These are phyloP conservation scores for Nomada hirtipes DNA, from an alignment of 2,888 invertebrate species.

Conservation along the genomic window DNA sequence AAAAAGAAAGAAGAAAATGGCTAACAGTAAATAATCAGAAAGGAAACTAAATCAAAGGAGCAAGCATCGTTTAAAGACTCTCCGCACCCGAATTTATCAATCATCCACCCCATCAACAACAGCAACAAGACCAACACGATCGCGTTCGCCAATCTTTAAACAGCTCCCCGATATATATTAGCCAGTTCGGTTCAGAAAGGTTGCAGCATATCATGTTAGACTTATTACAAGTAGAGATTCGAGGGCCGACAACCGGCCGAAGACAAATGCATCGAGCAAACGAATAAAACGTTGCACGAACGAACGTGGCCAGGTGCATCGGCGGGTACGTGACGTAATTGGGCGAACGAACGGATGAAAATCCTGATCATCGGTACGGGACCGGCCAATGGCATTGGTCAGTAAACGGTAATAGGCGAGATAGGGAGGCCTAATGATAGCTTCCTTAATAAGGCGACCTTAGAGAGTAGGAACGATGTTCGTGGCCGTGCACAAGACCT, in stretches of 20 bases:
- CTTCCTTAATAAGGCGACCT: slow-evolving; percentile 80
- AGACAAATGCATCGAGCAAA: slow-evolving; percentile 46
- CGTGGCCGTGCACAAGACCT: slow-evolving; percentile 53
- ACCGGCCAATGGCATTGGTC: slow-evolving; percentile 70
- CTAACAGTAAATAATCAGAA: neutral
- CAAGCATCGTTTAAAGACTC: neutral
- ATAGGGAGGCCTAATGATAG: slow-evolving; percentile 81
- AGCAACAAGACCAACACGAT: neutral
- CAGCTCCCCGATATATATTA: slow-evolving; percentile 13
- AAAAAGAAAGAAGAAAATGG: neutral
- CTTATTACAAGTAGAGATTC: slow-evolving; percentile 40
- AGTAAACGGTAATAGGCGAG: slow-evolving; percentile 77
- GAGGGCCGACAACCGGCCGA: slow-evolving; percentile 28
- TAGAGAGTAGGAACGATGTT: slow-evolving; percentile 71
- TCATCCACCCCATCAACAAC: neutral
- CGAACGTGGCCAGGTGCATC: slow-evolving; percentile 52
- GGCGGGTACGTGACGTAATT: slow-evolving; percentile 72
- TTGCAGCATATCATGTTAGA: slow-evolving; percentile 15
- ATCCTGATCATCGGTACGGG: slow-evolving; percentile 80
- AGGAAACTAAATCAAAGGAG: neutral
- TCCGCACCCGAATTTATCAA: slow-evolving; percentile 27
- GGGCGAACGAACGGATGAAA: slow-evolving; percentile 76
- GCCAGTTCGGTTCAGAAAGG: neutral
- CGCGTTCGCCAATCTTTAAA: slow-evolving; percentile 14
- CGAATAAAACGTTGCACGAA: slow-evolving; percentile 40